Base-by-base conservation (phyloP, 2,888 invertebrate species). In the Pseudococcus longispinus region DNA sequence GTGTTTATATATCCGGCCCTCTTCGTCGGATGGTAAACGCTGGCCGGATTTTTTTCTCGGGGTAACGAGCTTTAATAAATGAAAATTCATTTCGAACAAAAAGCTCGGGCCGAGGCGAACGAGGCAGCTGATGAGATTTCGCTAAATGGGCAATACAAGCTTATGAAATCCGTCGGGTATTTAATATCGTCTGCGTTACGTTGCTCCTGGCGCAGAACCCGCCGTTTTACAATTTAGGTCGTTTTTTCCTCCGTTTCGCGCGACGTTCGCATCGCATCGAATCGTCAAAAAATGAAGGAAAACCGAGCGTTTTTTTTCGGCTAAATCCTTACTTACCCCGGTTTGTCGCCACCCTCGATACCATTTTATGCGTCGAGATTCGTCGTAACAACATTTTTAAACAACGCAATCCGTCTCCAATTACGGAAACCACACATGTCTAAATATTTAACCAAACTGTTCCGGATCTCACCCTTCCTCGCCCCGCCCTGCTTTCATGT, bases 61-160 rank as follows among this genome's bases (percentile, higher is more conserved):
- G 23, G 23, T 70, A 70, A 70, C 70, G 70, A 29, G 70, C 70
- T 70, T 70, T 70, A 70, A 70, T 70, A 70, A 70, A 70, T 29
- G 70, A 70, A 70, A 70, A 29, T 70, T 70, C 70, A 70, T 70
- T 70, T 29, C 15, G 70, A 70, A 13, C 70, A 70, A 29, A 70
- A 70, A 70, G 70, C 70, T 29, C 29, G 29, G 70, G 29, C 29
- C 29, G 32, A 6, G 55, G 55, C 55, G 60, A 20, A 23, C 23
- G 23, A 20, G 13, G 23, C 23, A 6, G 60, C 60, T 60, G 60
- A 70, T 70, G 70, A 29, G 70, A 70, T 70, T 70, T 70, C 29
- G 8, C 29, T 70, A 70, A 70, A 70, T 29, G 70, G 26, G 29
- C 29, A 70, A 26, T 70, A 70, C 70, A 60, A 60, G 60, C 60